Percentiles rank a stretch among this genome's conserved stretches.
Evolutionary conservation across 2,797 vertebrate genomes (phyloP).

Genomic region (Melanogrammus aeglefinus): DNA sequence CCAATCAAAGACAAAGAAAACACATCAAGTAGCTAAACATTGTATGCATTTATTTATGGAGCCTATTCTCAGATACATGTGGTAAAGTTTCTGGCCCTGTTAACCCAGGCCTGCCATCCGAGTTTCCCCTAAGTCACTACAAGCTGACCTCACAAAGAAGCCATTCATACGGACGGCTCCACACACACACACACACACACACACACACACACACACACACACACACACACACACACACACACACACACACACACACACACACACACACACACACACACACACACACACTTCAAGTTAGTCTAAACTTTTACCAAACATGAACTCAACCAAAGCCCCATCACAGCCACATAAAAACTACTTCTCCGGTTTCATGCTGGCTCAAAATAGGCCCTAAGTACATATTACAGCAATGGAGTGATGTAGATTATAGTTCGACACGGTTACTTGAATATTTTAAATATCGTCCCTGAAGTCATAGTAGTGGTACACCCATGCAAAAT

Average conservation of each 20-base stretch:
- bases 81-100: conserved; percentile 42
- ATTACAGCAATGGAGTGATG: conserved; percentile 62
- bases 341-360: conserved; percentile 66
- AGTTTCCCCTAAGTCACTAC: conserved; percentile 32
- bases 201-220: neutral
- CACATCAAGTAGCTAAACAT: conserved; percentile 31
- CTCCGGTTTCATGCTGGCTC: conserved; percentile 60
- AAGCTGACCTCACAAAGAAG: conserved; percentile 55
- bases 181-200: conserved; percentile 5
- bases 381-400: conserved; percentile 72
- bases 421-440: conserved; percentile 57
- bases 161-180: conserved; percentile 44
- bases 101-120: conserved; percentile 23
- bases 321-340: conserved; percentile 60
- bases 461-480: neutral
- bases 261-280: conserved; percentile 3
- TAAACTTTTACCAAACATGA: conserved; percentile 61
- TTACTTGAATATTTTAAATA: neutral
- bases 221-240: neutral
- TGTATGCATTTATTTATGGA: conserved; percentile 18
- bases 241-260: neutral
- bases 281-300: conserved; percentile 36
- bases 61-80: conserved; percentile 17
- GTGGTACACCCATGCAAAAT: conserved; percentile 27
- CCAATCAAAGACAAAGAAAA: conserved; percentile 26